Conservation (phyloP, 1,140 invertebrate species). For the Plodia interpunctella region DNA sequence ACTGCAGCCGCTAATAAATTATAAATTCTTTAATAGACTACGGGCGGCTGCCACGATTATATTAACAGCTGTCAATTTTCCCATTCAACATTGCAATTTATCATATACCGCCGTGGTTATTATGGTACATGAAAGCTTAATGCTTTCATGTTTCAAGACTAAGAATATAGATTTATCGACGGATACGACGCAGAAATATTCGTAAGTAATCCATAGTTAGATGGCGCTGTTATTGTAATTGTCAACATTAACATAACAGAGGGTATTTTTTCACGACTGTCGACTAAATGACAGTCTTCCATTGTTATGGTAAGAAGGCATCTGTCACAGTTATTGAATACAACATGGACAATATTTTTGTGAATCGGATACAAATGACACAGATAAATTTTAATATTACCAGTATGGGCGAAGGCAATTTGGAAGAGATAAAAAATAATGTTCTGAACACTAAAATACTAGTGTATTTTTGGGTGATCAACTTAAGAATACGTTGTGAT, state of each 20-base stretch:
- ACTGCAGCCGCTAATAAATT: conserved; percentile 23
- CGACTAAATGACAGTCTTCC: conserved; percentile 28
- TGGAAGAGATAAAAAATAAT: conserved; percentile 5
- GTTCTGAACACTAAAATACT: neutral
- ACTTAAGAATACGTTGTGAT: conserved; percentile 12
- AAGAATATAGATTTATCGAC: neutral
- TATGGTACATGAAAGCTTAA: no score
- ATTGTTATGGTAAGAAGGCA: conserved; percentile 46
- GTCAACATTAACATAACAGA: conserved; percentile 36
- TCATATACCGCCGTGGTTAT: neutral
- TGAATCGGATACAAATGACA: conserved; percentile 22
- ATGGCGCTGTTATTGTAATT: conserved; percentile 6
- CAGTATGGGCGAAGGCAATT: conserved; percentile 7
- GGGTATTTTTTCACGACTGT: conserved; percentile 34
- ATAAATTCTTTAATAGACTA: conserved; percentile 16
- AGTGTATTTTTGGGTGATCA: neutral
- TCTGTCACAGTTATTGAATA: conserved; percentile 40
- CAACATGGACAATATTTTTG: conserved; percentile 27
- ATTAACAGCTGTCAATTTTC: conserved; percentile 13
- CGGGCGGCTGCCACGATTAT: neutral
- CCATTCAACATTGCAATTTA: conserved; percentile 7
- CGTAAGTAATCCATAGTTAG: neutral
- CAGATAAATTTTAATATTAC: conserved; percentile 22
- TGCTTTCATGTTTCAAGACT: neutral
- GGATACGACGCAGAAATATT: neutral